These are phyloP conservation scores for Myotis planiceps DNA, from an alignment of 2,797 vertebrate species.

Conservation along the genomic window DNA sequence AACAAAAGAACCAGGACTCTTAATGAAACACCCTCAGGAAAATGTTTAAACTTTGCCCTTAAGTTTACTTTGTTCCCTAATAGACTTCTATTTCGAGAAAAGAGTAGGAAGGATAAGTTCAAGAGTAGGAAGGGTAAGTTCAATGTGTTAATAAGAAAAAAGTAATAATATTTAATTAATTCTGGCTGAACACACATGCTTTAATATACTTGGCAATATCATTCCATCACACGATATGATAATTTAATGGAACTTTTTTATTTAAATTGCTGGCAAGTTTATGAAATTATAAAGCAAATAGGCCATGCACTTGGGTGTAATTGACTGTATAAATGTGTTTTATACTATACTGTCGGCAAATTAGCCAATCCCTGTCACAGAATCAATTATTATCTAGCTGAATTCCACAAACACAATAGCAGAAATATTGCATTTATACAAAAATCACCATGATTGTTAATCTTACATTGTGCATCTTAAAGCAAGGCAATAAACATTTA, in stretches of 20 bases:
- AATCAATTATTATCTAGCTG: constrained; percentile 89
- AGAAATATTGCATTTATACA: constrained; percentile 87
- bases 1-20: constrained; percentile 89
- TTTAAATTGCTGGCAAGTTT: constrained; percentile 93
- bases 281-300: constrained; percentile 93
- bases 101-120: constrained; percentile 88
- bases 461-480: constrained; percentile 85
- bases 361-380: constrained; percentile 89
- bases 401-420: constrained; percentile 87
- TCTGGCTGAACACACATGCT: constrained; percentile 91
- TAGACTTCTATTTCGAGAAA: constrained; percentile 88
- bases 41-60: constrained; percentile 90
- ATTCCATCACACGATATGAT: constrained; percentile 91
- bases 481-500: constrained; percentile 86
- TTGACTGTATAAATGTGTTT: constrained; percentile 92
- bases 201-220: constrained; percentile 92
- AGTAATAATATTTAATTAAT: constrained; percentile 93
- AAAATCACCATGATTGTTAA: constrained; percentile 83
- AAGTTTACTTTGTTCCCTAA: constrained; percentile 90
- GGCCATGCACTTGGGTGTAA: constrained; percentile 91
- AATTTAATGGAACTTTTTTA: constrained; percentile 92
- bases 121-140: constrained; percentile 88
- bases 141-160: constrained; percentile 91
- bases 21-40: constrained; percentile 90
- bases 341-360: constrained; percentile 90